Percentiles rank a stretch among this genome's conserved stretches.
phyloP scores from a whole-genome alignment of 37 sponge, comb jelly and placozoan genomes.

The Eunapius fragilis region DNA sequence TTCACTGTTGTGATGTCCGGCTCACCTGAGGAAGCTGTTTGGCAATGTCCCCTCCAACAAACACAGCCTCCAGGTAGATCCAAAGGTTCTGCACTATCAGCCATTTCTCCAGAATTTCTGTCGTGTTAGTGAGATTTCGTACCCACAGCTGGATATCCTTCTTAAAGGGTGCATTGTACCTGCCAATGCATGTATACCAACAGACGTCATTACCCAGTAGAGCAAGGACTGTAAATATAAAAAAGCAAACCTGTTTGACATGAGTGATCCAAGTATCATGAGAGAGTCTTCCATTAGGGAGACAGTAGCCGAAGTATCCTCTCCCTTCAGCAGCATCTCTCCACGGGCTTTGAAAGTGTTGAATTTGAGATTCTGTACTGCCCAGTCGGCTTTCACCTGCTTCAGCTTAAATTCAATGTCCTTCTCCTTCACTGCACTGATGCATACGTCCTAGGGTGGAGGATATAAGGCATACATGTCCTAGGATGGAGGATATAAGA shows the following conservation, averaged over 20 bases:
- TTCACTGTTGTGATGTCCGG: too few species aligned
- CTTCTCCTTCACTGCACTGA: constrained; percentile 97
- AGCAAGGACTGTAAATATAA: neutral
- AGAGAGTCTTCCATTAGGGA: constrained; percentile 99
- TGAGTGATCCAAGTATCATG: constrained; percentile 97
- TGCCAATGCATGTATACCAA: constrained; percentile 2
- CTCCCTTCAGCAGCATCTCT: constrained; percentile 96
- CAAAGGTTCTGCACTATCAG: constrained; percentile 98
- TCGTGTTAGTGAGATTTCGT: constrained; percentile 89
- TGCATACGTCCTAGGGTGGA: constrained; percentile 86
- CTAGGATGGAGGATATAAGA: too few species aligned
- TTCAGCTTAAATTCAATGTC: constrained; percentile 98
- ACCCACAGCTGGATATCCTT: constrained; percentile 97
- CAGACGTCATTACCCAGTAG: neutral
- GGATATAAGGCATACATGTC: neutral
- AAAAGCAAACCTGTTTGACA: constrained; percentile 95
- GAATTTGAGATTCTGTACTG: constrained; percentile 85
- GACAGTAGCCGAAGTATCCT: constrained; percentile 90
- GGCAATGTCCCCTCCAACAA: constrained; percentile 99
- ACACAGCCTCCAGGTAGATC: constrained; percentile 99
- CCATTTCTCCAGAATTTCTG: constrained; percentile 98
- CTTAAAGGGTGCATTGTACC: constrained; percentile 99
- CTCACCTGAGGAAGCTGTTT: constrained; percentile 96
- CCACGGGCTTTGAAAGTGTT: constrained; percentile 94
- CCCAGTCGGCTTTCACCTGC: constrained; percentile 95